Evolutionary conservation across 2,797 vertebrate species (phyloP).

Genomic region (Florisuga fusca): DNA sequence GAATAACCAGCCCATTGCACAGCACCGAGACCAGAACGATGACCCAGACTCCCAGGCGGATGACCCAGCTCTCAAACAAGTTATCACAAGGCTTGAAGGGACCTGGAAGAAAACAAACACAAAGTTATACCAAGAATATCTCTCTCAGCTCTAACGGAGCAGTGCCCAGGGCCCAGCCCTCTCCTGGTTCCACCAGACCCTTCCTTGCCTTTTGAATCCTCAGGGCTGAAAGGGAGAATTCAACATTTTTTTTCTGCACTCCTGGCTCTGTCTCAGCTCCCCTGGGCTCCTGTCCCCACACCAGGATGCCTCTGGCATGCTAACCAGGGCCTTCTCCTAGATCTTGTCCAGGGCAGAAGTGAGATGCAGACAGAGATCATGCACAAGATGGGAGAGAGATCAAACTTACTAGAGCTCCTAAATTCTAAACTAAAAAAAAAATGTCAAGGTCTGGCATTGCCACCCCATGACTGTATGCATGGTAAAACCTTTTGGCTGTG

Average conservation of each 20-base stretch:
- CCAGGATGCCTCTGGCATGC: background rate
- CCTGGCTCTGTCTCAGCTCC: background rate
- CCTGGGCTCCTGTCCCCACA: background rate
- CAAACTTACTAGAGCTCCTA: background rate
- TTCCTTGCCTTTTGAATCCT: background rate
- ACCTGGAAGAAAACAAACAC: slow-evolving; percentile 79
- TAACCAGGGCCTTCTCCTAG: background rate
- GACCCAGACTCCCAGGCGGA: slow-evolving; percentile 92
- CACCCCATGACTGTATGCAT: background rate
- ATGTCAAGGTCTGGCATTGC: background rate
- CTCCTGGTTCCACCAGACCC: background rate
- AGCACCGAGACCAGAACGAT: slow-evolving; percentile 88
- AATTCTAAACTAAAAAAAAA: background rate
- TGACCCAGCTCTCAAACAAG: slow-evolving; percentile 93
- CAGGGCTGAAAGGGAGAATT: background rate
- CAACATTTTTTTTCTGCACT: background rate
- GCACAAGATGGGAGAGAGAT: background rate
- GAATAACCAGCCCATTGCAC: slow-evolving; percentile 88
- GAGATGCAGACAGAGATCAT: background rate
- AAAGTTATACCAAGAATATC: background rate
- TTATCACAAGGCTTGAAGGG: slow-evolving; percentile 95
- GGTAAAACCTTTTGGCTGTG: background rate
- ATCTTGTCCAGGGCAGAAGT: background rate
- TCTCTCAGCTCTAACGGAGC: background rate
- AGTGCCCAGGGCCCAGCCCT: background rate